These are phyloP conservation scores for Polyploca ridens DNA, from an alignment of 2,888 invertebrate species.

Conservation along the genomic window DNA sequence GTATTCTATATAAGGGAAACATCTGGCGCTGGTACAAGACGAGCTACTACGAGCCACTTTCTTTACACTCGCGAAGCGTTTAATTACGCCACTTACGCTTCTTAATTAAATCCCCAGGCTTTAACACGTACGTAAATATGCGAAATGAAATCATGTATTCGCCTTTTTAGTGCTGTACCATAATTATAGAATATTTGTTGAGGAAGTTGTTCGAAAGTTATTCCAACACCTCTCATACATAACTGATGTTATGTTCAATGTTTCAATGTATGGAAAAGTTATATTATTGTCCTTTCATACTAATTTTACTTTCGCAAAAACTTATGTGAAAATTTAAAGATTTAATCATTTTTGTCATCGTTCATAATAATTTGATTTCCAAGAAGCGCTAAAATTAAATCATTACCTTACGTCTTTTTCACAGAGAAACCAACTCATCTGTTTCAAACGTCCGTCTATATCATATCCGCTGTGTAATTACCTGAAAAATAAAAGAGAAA, in stretches of 20 bases:
- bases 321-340: not conserved
- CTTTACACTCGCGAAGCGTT: conserved; percentile 41
- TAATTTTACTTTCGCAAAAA: not conserved
- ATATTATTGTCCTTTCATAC: not conserved
- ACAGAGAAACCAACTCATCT: conserved; percentile 9
- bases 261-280: not conserved
- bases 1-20: conserved; percentile 7
- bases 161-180: conserved; percentile 23
- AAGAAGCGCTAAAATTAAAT: conserved; percentile 13
- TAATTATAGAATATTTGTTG: not conserved
- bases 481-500: conserved; percentile 43
- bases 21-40: conserved; percentile 10
- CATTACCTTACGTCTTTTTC: conserved; percentile 8
- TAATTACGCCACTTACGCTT: conserved; percentile 59
- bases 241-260: not conserved
- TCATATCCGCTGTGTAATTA: conserved; percentile 39
- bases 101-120: conserved; percentile 59
- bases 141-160: conserved; percentile 40
- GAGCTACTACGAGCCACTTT: conserved; percentile 21
- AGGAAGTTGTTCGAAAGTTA: conserved; percentile 7
- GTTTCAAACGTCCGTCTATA: conserved; percentile 13
- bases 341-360: not conserved
- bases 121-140: conserved; percentile 42
- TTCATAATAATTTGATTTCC: not conserved
- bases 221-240: not conserved